Percentiles rank a stretch among this genome's conserved stretches.
Conservation (phyloP, 23 tunicate species). For the Aplidium turbinatum region DNA sequence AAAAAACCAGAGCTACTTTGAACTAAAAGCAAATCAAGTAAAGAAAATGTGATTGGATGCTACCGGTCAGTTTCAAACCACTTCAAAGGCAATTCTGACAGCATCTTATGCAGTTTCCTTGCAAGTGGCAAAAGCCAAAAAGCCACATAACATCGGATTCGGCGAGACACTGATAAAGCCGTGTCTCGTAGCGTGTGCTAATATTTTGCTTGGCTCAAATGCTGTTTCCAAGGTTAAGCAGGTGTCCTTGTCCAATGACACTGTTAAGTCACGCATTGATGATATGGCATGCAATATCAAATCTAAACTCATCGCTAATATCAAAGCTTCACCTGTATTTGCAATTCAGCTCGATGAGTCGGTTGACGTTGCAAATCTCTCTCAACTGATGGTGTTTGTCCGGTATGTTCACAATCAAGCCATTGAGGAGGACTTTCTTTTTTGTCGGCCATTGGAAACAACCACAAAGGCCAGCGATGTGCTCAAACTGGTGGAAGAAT, state of each 20-base stretch:
- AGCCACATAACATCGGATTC: conserved; percentile 43
- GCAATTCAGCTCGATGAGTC: conserved; percentile 48
- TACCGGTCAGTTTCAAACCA: conserved; percentile 31
- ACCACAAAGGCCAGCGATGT: conserved; percentile 45
- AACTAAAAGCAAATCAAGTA: conserved; percentile 41
- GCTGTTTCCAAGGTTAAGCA: conserved; percentile 12
- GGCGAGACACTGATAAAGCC: conserved; percentile 37
- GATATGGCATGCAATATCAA: conserved; percentile 55
- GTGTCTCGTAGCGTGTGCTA: conserved; percentile 31
- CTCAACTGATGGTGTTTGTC: conserved; percentile 38
- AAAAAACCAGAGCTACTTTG: conserved; percentile 51
- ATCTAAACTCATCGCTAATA: conserved; percentile 32
- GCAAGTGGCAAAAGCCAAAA: conserved; percentile 27
- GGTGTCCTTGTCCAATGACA: conserved; percentile 42
- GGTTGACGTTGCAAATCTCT: conserved; percentile 37
- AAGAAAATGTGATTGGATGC: conserved; percentile 41
- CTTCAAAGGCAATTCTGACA: conserved; percentile 38
- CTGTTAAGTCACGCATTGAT: conserved; percentile 23
- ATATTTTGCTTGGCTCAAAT: conserved; percentile 45
- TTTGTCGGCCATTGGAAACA: conserved; percentile 47
- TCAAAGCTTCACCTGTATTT: conserved; percentile 47
- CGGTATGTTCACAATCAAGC: conserved; percentile 45
- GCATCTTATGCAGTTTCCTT: conserved; percentile 23
- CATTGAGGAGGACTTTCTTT: conserved; percentile 48
- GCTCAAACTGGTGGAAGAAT: conserved; percentile 25